A percentile compares a stretch with the other conserved stretches of the same genome.
phyloP scores from a whole-genome alignment of 1,140 invertebrate species.

The Pomacea maculata region DNA sequence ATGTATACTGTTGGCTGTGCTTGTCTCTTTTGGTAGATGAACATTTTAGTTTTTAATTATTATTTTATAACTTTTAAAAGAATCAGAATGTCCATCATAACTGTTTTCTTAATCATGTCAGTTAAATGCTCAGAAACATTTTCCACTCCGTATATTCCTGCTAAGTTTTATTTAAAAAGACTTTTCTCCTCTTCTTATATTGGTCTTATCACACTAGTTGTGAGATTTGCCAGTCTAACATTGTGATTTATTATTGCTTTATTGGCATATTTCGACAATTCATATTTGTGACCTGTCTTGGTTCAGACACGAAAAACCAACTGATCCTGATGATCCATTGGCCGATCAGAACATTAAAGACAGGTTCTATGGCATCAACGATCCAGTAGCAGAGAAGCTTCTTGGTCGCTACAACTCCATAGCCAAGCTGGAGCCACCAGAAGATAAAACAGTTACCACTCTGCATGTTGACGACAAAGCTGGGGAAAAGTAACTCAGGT shows the following conservation, averaged over 20 bases:
- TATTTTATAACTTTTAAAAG: too few relatives aligned
- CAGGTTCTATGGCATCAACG: constrained; percentile 96
- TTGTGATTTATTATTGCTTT: too few relatives aligned
- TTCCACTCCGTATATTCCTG: too few relatives aligned
- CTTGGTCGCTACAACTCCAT: constrained; percentile 89
- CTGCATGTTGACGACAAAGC: constrained; percentile 90
- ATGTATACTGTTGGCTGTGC: background rate
- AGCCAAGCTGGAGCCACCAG: constrained; percentile 95
- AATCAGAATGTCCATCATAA: too few relatives aligned
- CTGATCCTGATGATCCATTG: constrained; percentile 98
- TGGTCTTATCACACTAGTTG: too few relatives aligned
- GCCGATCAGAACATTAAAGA: constrained; percentile 99
- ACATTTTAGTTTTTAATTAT: background rate
- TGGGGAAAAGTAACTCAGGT: constrained; percentile 88
- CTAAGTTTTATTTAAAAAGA: too few relatives aligned
- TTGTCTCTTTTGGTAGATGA: constrained; percentile 1
- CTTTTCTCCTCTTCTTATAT: too few relatives aligned
- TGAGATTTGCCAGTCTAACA: too few relatives aligned
- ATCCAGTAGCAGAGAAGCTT: constrained; percentile 98
- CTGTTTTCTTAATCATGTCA: too few relatives aligned
- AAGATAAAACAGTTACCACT: constrained; percentile 96
- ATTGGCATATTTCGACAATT: too few relatives aligned
- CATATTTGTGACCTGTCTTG: too few relatives aligned
- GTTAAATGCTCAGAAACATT: too few relatives aligned
- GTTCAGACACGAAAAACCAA: constrained; percentile 94